Percentiles rank a stretch among this genome's conserved stretches.
These are phyloP conservation scores for Gadopsis bispinosus DNA, from an alignment of 2,797 vertebrate genomes.

Conservation along the genomic window DNA sequence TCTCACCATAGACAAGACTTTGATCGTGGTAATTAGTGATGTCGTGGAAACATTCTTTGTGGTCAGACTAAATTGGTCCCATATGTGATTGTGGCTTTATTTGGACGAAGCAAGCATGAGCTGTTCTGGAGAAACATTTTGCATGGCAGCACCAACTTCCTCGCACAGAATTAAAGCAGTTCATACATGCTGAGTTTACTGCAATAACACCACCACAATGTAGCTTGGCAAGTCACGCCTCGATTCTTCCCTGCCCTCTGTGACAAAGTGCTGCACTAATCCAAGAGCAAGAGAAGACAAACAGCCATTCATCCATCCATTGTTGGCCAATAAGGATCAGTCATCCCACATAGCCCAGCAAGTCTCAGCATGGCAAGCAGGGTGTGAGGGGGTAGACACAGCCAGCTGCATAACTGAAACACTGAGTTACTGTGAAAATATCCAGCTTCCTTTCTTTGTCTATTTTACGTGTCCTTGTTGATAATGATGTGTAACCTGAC, in stretches of 20 bases:
- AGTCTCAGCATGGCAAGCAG: constrained; percentile 74
- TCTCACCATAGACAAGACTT: constrained; percentile 14
- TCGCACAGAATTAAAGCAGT: not conserved
- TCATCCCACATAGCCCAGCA: constrained; percentile 69
- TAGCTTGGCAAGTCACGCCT: not conserved
- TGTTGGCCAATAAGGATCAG: constrained; percentile 65
- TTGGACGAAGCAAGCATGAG: constrained; percentile 11
- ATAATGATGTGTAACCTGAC: not conserved
- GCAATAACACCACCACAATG: not conserved
- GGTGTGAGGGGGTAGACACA: constrained; percentile 58
- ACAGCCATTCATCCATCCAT: constrained; percentile 62
- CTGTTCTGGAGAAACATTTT: constrained; percentile 9
- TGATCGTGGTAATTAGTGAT: constrained; percentile 56
- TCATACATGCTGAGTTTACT: not conserved
- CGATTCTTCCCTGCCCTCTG: not conserved
- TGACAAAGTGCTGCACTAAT: constrained; percentile 21
- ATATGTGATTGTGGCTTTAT: constrained; percentile 60
- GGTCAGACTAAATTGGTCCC: constrained; percentile 58
- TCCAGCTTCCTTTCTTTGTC: constrained; percentile 5
- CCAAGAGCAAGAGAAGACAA: constrained; percentile 50
- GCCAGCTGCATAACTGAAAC: constrained; percentile 32
- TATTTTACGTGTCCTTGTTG: not conserved
- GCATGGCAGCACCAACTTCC: not conserved
- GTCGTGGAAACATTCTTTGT: constrained; percentile 49
- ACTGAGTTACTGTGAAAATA: constrained; percentile 15